Evolutionary conservation across 2,888 invertebrate species (phyloP), one percentile per base, ranked within the genome.

Genomic region (Rhingia rostrata): DNA sequence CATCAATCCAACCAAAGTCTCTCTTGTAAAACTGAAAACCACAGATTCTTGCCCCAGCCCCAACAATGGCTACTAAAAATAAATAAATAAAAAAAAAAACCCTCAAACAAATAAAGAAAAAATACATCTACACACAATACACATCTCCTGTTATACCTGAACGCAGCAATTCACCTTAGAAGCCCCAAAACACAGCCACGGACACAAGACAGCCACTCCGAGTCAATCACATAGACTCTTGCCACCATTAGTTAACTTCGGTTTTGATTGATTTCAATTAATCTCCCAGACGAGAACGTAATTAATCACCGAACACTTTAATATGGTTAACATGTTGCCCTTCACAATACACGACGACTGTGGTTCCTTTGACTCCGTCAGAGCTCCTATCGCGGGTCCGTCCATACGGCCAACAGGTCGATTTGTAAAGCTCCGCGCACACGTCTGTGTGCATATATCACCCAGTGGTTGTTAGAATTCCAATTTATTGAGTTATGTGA

Each of bases 181-280:
- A 66, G 22, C 7, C 14, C 39, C 51, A 66, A 53, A 6, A 49
- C 47, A 6, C 7, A 14, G 0, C 14, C 32, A 32, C 51, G 4
- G 14, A 4, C 39, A 39, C 39, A 54, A 49, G 53, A 32, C 6
- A 41, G n/a, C 30, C 56, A 74, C 67, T 51, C 58, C 33, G 60
- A 84, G 69, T 79, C 83, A 79, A 84, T 84, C 79, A 74, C 53
- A 69, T 73, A 69, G 73, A 74, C 69, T 84, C 83, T 73, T 89
- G 89, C 89, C 89, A 90, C 90, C 91, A 91, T 91, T 91, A 91
- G 91, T 91, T 91, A 91, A 90, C 91, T 91, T 91, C 91, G 90
- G 89, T 88, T 91, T 90, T 91, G 91, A 91, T 91, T 91, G 91
- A 91, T 90, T 91, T 90, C 90, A 91, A 91, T 91, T 91, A 91